Conservation (phyloP, 2,113 vertebrate species). For the Cariama cristata region DNA sequence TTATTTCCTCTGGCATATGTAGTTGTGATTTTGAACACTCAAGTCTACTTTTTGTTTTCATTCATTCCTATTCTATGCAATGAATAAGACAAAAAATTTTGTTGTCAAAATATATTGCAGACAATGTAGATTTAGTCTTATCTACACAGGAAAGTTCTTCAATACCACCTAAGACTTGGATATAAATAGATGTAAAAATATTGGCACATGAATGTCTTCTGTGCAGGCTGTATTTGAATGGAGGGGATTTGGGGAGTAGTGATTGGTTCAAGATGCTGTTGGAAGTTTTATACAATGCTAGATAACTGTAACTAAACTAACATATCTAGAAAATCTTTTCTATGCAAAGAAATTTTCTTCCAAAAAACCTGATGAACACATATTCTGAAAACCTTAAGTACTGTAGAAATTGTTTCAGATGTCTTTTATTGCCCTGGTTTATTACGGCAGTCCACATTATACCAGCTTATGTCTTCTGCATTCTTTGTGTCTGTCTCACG, state of each 20-base stretch:
- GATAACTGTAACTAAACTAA: background rate
- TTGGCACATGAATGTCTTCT: background rate
- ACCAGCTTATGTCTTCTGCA: background rate
- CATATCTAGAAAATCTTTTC: background rate
- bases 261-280: background rate
- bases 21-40: background rate
- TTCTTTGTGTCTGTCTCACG: background rate
- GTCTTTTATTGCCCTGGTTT: background rate
- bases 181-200: background rate
- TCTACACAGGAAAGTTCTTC: background rate
- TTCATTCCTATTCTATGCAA: background rate
- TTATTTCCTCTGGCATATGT: background rate
- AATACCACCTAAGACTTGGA: background rate
- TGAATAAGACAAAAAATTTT: background rate
- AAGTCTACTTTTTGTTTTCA: background rate
- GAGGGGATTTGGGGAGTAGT: background rate
- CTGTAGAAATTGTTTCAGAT: background rate
- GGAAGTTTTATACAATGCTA: background rate
- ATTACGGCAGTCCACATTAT: background rate
- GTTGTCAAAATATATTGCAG: background rate
- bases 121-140: background rate
- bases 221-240: background rate
- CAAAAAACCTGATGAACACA: rapidly evolving
- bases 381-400: background rate
- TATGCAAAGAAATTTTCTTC: background rate